These are phyloP conservation scores for Platalea minor DNA, from an alignment of 2,797 vertebrate species.

Conservation along the genomic window DNA sequence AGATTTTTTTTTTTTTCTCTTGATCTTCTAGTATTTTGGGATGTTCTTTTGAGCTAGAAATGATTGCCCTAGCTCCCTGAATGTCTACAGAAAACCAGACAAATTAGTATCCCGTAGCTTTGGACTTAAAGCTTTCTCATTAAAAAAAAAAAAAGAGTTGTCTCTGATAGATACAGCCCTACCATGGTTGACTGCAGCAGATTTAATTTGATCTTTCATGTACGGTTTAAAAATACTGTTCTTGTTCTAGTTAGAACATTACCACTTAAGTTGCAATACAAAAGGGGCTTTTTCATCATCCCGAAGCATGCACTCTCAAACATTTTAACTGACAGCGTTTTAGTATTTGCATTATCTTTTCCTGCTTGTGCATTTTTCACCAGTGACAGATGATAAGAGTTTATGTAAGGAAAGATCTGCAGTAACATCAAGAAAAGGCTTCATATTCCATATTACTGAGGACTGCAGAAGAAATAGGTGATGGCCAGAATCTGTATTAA, in stretches of 20 bases:
- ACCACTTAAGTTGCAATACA: slow-evolving; percentile 52
- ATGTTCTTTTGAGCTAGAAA: slow-evolving; percentile 26
- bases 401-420: slow-evolving; percentile 19
- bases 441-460: neutral
- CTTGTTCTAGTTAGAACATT: slow-evolving; percentile 53
- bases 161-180: slow-evolving; percentile 46
- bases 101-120: slow-evolving; percentile 19
- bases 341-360: slow-evolving; percentile 65
- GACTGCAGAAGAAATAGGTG: neutral
- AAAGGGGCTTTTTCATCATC: slow-evolving; percentile 62
- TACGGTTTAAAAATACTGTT: slow-evolving; percentile 70
- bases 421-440: neutral
- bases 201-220: slow-evolving; percentile 71
- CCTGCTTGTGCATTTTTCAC: slow-evolving; percentile 37
- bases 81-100: neutral
- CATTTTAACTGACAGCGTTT: slow-evolving; percentile 52
- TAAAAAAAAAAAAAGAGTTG: neutral
- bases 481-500: neutral
- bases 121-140: slow-evolving; percentile 11
- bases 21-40: neutral
- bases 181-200: slow-evolving; percentile 32
- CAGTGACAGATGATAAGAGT: slow-evolving; percentile 32
- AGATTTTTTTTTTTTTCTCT: neutral
- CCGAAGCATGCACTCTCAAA: neutral
- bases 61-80: neutral